Conservation (phyloP, 2,797 vertebrate genomes). For the Malacoraja senta region DNA sequence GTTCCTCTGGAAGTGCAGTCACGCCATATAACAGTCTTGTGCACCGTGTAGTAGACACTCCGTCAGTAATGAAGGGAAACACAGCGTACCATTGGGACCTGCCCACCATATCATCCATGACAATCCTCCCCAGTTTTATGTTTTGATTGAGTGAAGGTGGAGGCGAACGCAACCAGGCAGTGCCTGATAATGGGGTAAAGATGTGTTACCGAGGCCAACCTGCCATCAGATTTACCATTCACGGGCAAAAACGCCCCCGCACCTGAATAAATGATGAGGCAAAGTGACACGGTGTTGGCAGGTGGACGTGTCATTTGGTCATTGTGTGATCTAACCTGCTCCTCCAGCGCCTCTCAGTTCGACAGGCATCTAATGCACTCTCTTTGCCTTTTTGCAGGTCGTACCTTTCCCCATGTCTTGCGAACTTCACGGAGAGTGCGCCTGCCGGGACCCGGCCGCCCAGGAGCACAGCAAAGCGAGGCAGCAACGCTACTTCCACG, state of each 20-base stretch:
- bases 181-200: not conserved
- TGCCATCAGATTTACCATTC: not conserved
- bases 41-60: not conserved
- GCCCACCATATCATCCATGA: not conserved
- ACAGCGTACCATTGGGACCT: not conserved
- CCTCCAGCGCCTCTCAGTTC: not conserved
- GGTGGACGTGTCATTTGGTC: not conserved
- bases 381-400: conserved; percentile 60
- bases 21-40: no score
- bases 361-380: not conserved
- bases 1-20: not conserved
- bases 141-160: not conserved
- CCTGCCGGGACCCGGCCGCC: conserved; percentile 83
- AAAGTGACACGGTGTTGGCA: conserved; percentile 1
- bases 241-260: no score
- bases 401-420: conserved; percentile 93
- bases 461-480: conserved; percentile 73
- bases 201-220: not conserved
- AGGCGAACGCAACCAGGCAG: not conserved
- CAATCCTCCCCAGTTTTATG: not conserved
- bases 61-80: no score
- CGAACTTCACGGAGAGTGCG: conserved; percentile 81
- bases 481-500: conserved; percentile 63
- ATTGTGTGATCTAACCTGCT: not conserved
- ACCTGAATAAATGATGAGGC: not conserved